Conservation (phyloP, 2,113 vertebrate species). For the Dolichallabes microphthalmus region DNA sequence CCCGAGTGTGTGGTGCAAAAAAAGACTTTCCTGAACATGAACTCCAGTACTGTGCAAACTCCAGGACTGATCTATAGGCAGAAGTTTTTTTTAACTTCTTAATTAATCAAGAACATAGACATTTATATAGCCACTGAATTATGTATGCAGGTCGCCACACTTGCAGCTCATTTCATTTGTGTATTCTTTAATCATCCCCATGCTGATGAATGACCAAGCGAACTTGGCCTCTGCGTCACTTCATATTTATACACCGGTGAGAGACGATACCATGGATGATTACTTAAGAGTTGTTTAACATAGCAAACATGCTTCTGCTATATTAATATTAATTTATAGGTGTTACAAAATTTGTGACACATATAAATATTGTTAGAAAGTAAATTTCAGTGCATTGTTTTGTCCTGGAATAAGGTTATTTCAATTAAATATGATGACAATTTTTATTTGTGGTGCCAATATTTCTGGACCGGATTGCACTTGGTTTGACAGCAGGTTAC, state of each 20-base stretch:
- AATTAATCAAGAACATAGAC: constrained; percentile 15
- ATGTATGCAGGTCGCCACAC: constrained; percentile 8
- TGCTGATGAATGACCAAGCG: not conserved
- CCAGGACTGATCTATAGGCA: no score
- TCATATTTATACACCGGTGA: not conserved
- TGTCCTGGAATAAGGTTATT: not conserved
- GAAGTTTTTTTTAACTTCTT: not conserved
- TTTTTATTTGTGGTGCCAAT: not conserved
- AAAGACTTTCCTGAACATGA: not conserved
- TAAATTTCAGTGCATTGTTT: not conserved
- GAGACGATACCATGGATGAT: not conserved
- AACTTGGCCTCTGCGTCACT: not conserved
- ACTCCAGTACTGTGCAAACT: not conserved
- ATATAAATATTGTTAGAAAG: not conserved
- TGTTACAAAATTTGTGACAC: not conserved
- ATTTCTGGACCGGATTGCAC: not conserved
- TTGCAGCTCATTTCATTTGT: constrained; percentile 1
- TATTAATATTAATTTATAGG: not conserved
- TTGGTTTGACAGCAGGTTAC: not conserved
- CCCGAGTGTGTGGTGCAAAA: not conserved
- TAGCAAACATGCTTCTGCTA: not conserved
- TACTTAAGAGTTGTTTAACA: not conserved
- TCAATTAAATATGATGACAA: not conserved
- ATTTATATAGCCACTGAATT: not conserved
- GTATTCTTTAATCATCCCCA: not conserved